A percentile compares a stretch with the other conserved stretches of the same genome.
These are phyloP conservation scores for Phoxinus phoxinus DNA, from an alignment of 2,113 vertebrate species.

Conservation along the genomic window DNA sequence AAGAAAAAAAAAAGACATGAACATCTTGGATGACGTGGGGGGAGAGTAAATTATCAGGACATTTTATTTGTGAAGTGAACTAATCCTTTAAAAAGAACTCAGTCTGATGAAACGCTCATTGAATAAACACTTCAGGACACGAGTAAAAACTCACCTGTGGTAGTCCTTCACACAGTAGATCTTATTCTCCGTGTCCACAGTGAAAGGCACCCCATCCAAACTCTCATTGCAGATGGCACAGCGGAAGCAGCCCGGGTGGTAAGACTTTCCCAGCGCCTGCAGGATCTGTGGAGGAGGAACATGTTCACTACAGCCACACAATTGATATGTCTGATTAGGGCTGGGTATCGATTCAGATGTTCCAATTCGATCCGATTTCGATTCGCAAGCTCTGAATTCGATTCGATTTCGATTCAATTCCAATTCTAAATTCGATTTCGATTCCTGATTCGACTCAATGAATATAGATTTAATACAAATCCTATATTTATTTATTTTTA, in stretches of 20 bases:
- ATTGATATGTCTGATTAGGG: background rate
- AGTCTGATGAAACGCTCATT: background rate
- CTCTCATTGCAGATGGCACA: conserved; percentile 95
- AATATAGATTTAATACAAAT: too few relatives aligned
- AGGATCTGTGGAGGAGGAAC: conserved; percentile 82
- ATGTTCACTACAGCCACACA: conserved; percentile 7
- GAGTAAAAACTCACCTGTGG: conserved; percentile 83
- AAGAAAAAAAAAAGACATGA: too few relatives aligned
- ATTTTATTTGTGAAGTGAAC: too few relatives aligned
- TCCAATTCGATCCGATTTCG: too few relatives aligned
- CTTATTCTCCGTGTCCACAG: conserved; percentile 93
- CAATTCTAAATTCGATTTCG: too few relatives aligned
- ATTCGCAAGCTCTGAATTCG: too few relatives aligned
- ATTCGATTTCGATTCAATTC: too few relatives aligned
- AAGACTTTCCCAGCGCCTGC: conserved; percentile 94
- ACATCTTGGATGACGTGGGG: too few relatives aligned
- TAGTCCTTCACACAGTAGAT: conserved; percentile 98
- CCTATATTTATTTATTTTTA: too few relatives aligned
- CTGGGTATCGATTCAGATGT: too few relatives aligned
- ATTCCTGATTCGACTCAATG: too few relatives aligned
- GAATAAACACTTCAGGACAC: background rate
- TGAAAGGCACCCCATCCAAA: conserved; percentile 95
- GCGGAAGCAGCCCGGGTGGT: conserved; percentile 95
- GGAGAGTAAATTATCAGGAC: too few relatives aligned
- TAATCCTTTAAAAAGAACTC: background rate